phyloP scores from a whole-genome alignment of 2,797 vertebrate species.

The Eidolon dupreanum region DNA sequence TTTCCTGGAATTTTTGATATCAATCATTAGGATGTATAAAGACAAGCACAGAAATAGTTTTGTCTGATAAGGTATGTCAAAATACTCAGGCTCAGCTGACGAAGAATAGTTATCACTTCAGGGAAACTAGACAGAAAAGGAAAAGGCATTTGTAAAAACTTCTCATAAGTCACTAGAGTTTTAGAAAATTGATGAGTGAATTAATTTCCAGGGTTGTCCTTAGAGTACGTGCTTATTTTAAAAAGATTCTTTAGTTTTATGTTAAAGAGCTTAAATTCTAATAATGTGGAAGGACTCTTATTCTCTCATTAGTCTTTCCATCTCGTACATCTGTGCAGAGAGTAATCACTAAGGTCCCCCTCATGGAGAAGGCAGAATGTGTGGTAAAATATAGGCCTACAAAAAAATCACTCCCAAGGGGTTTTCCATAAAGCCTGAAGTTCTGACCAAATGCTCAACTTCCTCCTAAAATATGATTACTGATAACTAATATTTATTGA shows the following conservation, averaged over 20 bases:
- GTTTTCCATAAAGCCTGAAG: background rate
- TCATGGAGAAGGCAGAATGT: background rate
- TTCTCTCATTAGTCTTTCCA: constrained; percentile 31
- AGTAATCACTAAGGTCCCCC: background rate
- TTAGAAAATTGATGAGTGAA: constrained; percentile 20
- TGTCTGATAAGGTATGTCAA: constrained; percentile 40
- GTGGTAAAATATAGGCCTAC: background rate
- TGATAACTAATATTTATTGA: background rate
- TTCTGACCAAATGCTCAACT: background rate
- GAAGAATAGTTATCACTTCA: background rate
- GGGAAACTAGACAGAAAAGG: constrained; percentile 6
- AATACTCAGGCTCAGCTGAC: background rate
- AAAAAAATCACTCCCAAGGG: background rate
- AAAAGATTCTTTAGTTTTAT: constrained; percentile 31
- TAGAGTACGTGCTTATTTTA: constrained; percentile 26
- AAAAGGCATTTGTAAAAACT: background rate
- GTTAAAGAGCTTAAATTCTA: constrained; percentile 21
- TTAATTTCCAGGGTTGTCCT: background rate
- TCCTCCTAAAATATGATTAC: background rate
- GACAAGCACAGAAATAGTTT: background rate
- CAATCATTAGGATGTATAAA: constrained; percentile 20
- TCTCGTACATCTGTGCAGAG: background rate
- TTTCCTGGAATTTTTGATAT: constrained; percentile 6
- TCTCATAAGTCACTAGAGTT: background rate
- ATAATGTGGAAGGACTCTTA: background rate